phyloP scores from a whole-genome alignment of 2,888 invertebrate genomes.

The Troides oblongomaculatus region DNA sequence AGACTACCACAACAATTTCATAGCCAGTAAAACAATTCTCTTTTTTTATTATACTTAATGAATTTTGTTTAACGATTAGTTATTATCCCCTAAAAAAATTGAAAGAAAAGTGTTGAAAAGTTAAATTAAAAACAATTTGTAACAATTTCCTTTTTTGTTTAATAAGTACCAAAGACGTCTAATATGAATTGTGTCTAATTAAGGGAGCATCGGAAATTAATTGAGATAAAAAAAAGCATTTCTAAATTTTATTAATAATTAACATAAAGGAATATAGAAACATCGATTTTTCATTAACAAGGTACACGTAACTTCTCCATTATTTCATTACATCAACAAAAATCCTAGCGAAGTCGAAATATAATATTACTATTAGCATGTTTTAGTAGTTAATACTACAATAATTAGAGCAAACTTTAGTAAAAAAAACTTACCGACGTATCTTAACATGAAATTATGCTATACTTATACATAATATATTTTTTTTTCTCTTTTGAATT shows the following conservation, averaged over 20 bases:
- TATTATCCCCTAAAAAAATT: too few species aligned
- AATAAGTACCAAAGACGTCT: not conserved
- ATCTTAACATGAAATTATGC: not conserved
- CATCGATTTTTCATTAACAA: not conserved
- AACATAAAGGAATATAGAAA: not conserved
- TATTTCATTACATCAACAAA: not conserved
- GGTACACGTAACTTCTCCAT: not conserved
- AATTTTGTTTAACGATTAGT: too few species aligned
- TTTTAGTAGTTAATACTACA: not conserved
- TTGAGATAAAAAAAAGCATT: not conserved
- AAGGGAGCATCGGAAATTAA: not conserved
- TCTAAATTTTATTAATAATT: not conserved
- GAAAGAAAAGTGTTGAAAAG: too few species aligned
- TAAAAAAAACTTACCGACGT: not conserved
- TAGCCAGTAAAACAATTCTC: too few species aligned
- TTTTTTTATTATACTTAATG: too few species aligned
- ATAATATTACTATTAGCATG: not conserved
- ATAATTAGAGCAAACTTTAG: not conserved
- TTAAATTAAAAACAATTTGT: too few species aligned
- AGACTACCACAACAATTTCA: not conserved
- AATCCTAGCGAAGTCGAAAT: not conserved
- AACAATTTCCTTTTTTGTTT: too few species aligned
- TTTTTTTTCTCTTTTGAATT: not conserved
- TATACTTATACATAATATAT: not conserved
- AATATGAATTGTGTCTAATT: not conserved